Evolutionary conservation across 2,797 vertebrate genomes (phyloP).

Genomic region (Myotis daubentonii): DNA sequence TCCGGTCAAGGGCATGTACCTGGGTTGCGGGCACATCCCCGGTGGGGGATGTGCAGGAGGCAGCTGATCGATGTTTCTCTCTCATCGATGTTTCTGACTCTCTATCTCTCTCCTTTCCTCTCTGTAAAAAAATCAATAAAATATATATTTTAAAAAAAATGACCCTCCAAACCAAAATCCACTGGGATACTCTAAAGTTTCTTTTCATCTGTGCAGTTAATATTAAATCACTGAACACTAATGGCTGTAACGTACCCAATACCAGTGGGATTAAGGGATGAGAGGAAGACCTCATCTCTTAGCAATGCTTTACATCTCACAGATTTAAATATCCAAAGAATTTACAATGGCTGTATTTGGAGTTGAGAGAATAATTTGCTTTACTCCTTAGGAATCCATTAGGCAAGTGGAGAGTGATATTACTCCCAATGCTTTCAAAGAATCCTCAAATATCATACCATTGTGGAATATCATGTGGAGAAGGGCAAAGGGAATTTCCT

Average conservation of each 20-base stretch:
- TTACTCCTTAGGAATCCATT: neutral
- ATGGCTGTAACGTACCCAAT: neutral
- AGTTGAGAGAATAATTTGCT: neutral
- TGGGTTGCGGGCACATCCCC: too few species aligned
- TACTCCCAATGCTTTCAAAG: neutral
- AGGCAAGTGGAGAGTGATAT: neutral
- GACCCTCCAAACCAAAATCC: neutral
- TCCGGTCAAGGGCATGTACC: too few species aligned
- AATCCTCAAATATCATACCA: neutral
- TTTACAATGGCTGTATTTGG: neutral
- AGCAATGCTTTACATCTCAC: neutral
- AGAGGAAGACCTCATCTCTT: neutral
- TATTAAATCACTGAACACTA: neutral
- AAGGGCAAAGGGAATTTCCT: neutral
- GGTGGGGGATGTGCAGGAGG: too few species aligned
- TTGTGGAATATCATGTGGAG: neutral
- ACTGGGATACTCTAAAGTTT: neutral
- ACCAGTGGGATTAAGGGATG: neutral
- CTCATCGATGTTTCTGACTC: too few species aligned
- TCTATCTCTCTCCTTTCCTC: too few species aligned
- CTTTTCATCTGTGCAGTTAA: neutral
- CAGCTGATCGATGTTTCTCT: too few species aligned
- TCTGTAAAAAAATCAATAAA: too few species aligned
- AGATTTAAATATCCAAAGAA: neutral
- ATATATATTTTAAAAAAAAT: too few species aligned